Evolutionary conservation across 2,113 vertebrate species (phyloP).

Genomic region (Cercocebus atys): DNA sequence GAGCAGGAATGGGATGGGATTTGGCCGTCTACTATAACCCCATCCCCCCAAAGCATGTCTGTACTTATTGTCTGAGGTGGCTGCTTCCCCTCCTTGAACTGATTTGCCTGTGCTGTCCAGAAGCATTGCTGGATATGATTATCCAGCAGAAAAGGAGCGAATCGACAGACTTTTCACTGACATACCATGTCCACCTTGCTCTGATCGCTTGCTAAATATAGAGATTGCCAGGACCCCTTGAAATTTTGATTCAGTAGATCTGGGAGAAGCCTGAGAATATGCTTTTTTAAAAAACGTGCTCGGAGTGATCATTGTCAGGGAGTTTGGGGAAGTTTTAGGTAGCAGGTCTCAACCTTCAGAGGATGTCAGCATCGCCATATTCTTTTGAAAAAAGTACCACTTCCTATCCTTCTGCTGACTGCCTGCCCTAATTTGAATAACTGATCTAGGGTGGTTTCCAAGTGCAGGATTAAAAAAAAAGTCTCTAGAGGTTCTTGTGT

Average conservation of each 20-base stretch:
- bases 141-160: background rate
- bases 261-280: background rate
- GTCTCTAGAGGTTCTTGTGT: background rate
- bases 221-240: background rate
- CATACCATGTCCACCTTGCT: rapidly evolving
- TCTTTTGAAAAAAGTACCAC: background rate
- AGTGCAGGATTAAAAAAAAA: background rate
- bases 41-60: background rate
- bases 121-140: too few species aligned
- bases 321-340: background rate
- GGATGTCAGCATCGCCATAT: background rate
- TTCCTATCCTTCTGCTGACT: background rate
- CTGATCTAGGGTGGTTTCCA: background rate
- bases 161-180: rapidly evolving
- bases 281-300: background rate
- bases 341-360: background rate
- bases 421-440: background rate
- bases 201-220: background rate
- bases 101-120: rapidly evolving
- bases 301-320: background rate
- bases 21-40: background rate
- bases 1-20: background rate
- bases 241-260: background rate
- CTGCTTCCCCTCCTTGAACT: rapidly evolving
- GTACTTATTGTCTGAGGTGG: background rate